phyloP scores from a whole-genome alignment of 2,113 vertebrate species.

The Tretioscincus oriximinensis region DNA sequence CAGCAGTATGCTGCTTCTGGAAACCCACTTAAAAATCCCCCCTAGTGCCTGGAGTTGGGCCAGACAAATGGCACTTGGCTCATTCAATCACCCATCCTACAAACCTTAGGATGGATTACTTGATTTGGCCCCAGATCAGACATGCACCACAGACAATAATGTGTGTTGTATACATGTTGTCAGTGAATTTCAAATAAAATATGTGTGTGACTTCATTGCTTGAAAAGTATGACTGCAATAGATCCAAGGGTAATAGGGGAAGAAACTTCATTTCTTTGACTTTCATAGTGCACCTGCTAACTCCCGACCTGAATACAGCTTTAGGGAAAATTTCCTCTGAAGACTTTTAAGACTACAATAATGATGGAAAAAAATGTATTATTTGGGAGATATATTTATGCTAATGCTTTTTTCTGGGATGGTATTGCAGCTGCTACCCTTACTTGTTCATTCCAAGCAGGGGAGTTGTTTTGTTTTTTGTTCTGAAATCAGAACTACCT shows the following conservation, averaged over 20 bases:
- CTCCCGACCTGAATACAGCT: background rate
- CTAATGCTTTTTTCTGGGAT: background rate
- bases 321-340: background rate
- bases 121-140: too few relatives aligned
- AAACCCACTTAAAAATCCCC: too few relatives aligned
- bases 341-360: background rate
- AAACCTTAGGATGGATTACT: too few relatives aligned
- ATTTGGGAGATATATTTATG: background rate
- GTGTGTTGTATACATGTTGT: too few relatives aligned
- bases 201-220: background rate
- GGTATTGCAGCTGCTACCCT: background rate
- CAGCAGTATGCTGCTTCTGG: too few relatives aligned
- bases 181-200: background rate
- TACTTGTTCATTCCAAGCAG: background rate
- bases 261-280: background rate
- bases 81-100: too few relatives aligned
- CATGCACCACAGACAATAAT: too few relatives aligned
- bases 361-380: background rate
- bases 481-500: background rate
- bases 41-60: too few relatives aligned
- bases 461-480: background rate
- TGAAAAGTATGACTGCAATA: background rate
- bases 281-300: conserved; percentile 1
- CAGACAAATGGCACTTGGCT: too few relatives aligned
- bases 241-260: background rate